Evolutionary conservation across 2,888 invertebrate species (phyloP), one percentile per base, ranked within the genome.

Genomic region (Sarcophaga carnaria): DNA sequence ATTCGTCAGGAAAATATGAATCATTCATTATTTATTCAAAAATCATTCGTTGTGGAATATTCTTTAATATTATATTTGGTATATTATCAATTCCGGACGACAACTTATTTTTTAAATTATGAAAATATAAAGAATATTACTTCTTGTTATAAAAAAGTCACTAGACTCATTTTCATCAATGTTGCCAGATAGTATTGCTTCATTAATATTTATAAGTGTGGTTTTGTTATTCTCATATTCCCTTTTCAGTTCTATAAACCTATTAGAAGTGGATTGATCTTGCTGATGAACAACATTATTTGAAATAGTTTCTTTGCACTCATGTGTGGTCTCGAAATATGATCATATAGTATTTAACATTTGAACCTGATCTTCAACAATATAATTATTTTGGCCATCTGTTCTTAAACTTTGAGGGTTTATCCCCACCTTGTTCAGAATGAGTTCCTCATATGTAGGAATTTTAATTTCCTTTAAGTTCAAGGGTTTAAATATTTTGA

Each of bases 121-220:
- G 8, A 37, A 37, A 37, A 37, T 37, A 37, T 59, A 64, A 64
- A 25, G 66, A 37, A 14, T 37, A 66, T n/a, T 66, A 45, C 25
- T 66, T 66, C 66, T 66, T 66, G 66, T 66, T 66, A 66, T 66
- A 14, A 66, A 66, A 66, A 66, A 66, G 66, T 54, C 54, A 54
- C 5, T 54, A 54, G 54, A 54, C 1, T 54, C 4, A 54, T 59
- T 2, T 59, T 59, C 59, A 59, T 59, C 59, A 37, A 37, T 37
- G 37, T 37, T 37, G 37, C 6, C 37, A 37, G 37, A 37, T 37
- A 37, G 37, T 37, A 37, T 37, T 37, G 37, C 3, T 37, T 37
- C 37, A 37, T 8, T 37, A 8, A 37, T 6, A 37, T 37, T 66
- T 37, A 37, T 66, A 37, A 37, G n/a, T 37, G 37, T 37, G 14